Conservation (phyloP, 2,797 vertebrate genomes). For the Pygocentrus nattereri region DNA sequence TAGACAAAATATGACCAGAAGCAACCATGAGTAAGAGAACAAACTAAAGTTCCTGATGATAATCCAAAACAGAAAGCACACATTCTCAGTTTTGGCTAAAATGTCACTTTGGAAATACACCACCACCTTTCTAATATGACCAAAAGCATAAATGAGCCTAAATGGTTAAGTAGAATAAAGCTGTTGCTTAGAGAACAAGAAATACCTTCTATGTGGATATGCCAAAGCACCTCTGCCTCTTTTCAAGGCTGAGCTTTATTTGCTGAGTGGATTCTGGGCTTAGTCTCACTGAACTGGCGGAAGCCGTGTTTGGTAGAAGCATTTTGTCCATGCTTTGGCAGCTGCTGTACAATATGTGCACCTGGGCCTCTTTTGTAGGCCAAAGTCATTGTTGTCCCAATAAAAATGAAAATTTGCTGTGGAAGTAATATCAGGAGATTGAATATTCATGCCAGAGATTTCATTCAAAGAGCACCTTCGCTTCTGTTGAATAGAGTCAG, state of each 20-base stretch:
- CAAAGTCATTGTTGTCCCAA: background rate
- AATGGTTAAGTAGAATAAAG: background rate
- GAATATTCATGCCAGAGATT: background rate
- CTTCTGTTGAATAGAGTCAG: background rate
- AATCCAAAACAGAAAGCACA: too few species aligned
- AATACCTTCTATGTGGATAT: constrained; percentile 1
- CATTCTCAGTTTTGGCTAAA: too few species aligned
- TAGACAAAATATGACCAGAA: too few species aligned
- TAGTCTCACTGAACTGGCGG: constrained; percentile 30
- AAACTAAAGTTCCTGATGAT: too few species aligned
- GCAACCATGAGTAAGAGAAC: too few species aligned
- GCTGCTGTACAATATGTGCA: constrained; percentile 27
- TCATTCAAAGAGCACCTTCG: background rate
- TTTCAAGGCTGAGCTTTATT: constrained; percentile 30
- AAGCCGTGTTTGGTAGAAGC: constrained; percentile 1
- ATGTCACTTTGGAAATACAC: background rate
- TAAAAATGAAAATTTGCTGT: background rate
- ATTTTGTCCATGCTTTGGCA: constrained; percentile 34
- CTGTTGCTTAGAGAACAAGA: background rate
- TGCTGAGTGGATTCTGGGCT: constrained; percentile 34
- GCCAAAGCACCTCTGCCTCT: constrained; percentile 21
- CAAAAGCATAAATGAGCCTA: background rate
- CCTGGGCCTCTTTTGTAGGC: background rate
- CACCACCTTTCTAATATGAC: background rate
- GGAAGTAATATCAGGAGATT: background rate